Conservation (phyloP, 2,797 vertebrate species). For the Philypnodon macrostomus region DNA sequence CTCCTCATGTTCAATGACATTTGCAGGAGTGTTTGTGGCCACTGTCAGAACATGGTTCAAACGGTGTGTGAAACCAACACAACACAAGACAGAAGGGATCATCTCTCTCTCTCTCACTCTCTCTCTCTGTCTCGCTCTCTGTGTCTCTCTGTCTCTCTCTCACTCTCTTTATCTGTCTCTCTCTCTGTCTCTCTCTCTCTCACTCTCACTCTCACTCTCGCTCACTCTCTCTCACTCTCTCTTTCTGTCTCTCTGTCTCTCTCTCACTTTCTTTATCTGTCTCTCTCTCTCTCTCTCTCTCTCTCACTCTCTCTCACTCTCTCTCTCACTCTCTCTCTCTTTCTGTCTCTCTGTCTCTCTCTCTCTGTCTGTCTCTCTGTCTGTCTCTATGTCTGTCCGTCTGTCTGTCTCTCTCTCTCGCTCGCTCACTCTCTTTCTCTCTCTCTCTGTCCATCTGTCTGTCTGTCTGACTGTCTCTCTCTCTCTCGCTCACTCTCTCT, state of each 20-base stretch:
- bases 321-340: neutral
- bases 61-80: neutral
- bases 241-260: neutral
- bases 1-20: conserved; percentile 25
- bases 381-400: neutral
- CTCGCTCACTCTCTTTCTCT: too few relatives aligned
- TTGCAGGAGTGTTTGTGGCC: conserved; percentile 19
- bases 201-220: neutral
- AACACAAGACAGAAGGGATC: too few relatives aligned
- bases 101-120: neutral
- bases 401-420: neutral
- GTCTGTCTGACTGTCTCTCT: too few relatives aligned
- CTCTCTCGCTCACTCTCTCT: too few relatives aligned
- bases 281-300: neutral
- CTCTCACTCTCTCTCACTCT: neutral
- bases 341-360: neutral
- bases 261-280: neutral
- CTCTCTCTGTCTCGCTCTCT: neutral
- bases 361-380: neutral
- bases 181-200: neutral
- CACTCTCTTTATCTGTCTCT: neutral
- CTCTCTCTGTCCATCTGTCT: too few relatives aligned
- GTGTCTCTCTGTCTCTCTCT: neutral
- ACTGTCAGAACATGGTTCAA: conserved; percentile 16
- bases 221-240: neutral